These are phyloP conservation scores for Porites cylindrica DNA, from an alignment of 92 coral and sea anemone genomes.

Conservation along the genomic window DNA sequence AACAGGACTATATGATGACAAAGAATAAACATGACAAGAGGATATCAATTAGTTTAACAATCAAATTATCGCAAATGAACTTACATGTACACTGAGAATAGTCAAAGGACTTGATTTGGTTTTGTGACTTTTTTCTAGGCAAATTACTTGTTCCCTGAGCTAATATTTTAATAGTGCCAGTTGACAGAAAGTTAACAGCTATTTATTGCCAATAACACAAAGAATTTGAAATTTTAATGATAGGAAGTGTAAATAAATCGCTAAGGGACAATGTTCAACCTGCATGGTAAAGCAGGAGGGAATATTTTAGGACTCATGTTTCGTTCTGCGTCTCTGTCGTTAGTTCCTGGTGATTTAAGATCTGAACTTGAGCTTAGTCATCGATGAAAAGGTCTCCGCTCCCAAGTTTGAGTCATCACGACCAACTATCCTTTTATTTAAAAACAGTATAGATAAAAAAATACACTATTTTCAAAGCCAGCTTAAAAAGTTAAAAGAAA, in stretches of 20 bases:
- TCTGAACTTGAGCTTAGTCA: no score
- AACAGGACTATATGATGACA: not conserved
- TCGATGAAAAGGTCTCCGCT: no score
- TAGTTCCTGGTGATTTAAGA: no score
- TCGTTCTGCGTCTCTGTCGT: no score
- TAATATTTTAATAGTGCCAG: not conserved
- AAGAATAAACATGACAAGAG: not conserved
- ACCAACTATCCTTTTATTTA: no score
- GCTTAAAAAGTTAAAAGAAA: no score
- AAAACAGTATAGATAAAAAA: no score
- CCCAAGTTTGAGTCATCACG: no score
- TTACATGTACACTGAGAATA: no score
- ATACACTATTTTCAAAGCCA: no score
- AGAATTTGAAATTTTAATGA: not conserved
- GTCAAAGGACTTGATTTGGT: not conserved
- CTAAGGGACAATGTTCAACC: not conserved
- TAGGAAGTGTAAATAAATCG: not conserved
- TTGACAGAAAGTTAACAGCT: not conserved
- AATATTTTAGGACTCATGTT: not conserved
- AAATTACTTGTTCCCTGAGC: not conserved
- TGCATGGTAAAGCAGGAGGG: conserved; percentile 1
- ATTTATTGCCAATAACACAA: not conserved
- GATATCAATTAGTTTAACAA: not conserved
- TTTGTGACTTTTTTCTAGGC: not conserved
- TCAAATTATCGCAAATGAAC: not conserved